These are phyloP conservation scores for Agrenia bidenticulata DNA, from an alignment of 2,888 invertebrate species.

Conservation along the genomic window DNA sequence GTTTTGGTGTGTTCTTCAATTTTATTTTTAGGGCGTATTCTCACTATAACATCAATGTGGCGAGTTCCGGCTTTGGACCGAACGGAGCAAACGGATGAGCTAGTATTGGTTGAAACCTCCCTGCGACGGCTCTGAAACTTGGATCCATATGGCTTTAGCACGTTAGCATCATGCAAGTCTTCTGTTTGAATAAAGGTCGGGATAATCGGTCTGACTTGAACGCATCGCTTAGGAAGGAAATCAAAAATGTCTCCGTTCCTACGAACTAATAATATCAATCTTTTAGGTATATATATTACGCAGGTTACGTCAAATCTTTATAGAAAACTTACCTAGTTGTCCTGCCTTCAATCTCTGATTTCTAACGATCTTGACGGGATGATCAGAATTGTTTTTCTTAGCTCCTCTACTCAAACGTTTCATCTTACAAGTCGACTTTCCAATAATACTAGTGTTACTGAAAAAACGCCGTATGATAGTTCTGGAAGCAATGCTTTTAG, in stretches of 20 bases:
- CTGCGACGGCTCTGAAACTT: not conserved
- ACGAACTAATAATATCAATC: not conserved
- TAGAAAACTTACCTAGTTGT: too few relatives aligned
- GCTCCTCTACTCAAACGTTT: constrained; percentile 5
- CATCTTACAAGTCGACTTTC: not conserved
- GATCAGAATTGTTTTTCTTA: not conserved
- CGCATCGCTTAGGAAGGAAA: constrained; percentile 26
- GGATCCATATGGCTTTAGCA: not conserved
- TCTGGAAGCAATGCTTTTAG: constrained; percentile 2
- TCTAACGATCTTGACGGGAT: not conserved
- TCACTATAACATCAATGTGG: constrained; percentile 66
- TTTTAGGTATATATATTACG: not conserved
- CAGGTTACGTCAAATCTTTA: not conserved
- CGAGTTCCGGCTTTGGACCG: constrained; percentile 3
- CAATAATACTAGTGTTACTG: not conserved
- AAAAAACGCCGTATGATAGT: not conserved
- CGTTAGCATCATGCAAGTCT: not conserved
- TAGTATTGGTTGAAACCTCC: not conserved
- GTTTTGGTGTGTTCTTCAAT: constrained; percentile 57
- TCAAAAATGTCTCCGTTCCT: constrained; percentile 23
- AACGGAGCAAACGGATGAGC: not conserved
- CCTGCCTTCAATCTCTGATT: not conserved
- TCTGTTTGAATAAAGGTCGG: not conserved
- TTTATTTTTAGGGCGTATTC: constrained; percentile 75
- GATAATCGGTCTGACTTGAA: constrained; percentile 25